A percentile compares a stretch with the other conserved stretches of the same genome.
Evolutionary conservation across 2,888 invertebrate genomes (phyloP).

Genomic region (Pediacus dermestoides): DNA sequence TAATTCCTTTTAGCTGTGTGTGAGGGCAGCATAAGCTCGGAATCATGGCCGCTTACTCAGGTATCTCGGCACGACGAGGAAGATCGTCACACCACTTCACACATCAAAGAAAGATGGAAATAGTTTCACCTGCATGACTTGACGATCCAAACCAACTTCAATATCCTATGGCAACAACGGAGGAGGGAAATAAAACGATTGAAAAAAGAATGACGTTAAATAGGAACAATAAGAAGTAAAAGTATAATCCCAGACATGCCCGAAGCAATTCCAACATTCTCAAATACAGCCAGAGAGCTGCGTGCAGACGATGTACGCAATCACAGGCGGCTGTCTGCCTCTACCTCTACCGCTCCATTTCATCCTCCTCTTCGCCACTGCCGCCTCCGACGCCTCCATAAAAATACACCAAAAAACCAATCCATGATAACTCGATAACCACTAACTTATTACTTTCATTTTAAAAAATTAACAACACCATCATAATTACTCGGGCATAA

Average conservation of each 20-base stretch:
- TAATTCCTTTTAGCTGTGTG: conserved; percentile 38
- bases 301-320: conserved; percentile 20
- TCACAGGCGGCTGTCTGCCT: conserved; percentile 5
- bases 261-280: conserved; percentile 40
- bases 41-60: conserved; percentile 44
- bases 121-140: conserved; percentile 40
- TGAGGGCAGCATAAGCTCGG: conserved; percentile 39
- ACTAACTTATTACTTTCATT: no score
- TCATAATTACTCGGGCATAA: no score
- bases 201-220: conserved; percentile 43
- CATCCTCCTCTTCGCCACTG: background rate
- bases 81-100: background rate
- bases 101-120: background rate
- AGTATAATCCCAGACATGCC: conserved; percentile 46
- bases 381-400: conserved; percentile 10
- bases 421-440: no score
- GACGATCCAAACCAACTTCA: conserved; percentile 30
- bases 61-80: background rate
- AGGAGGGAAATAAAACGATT: conserved; percentile 42
- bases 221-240: conserved; percentile 46
- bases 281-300: conserved; percentile 31
- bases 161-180: conserved; percentile 35
- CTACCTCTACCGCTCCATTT: conserved; percentile 2
- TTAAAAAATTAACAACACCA: no score
- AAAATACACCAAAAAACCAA: background rate